Evolutionary conservation across 1,140 invertebrate genomes (phyloP).

Genomic region (Manduca sexta): DNA sequence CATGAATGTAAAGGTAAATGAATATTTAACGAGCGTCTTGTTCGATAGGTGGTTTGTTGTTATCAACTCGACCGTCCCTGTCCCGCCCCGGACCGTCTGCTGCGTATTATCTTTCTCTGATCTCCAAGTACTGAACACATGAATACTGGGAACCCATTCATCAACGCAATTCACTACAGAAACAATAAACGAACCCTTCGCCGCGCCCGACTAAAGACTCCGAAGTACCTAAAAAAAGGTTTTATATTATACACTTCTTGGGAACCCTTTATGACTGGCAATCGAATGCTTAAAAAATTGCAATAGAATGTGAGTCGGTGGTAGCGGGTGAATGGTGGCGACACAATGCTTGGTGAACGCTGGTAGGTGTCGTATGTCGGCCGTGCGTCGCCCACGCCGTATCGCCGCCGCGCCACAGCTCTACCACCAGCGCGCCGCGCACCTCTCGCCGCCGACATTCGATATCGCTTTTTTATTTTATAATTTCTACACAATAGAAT

Average conservation of each 20-base stretch:
- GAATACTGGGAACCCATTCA: conserved; percentile 58
- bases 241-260: conserved; percentile 59
- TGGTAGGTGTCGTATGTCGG: conserved; percentile 50
- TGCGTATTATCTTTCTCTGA: conserved; percentile 56
- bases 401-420: conserved; percentile 18
- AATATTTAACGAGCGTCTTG: background rate
- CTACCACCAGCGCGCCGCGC: conserved; percentile 13
- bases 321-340: conserved; percentile 41
- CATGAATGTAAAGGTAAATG: background rate
- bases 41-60: conserved; percentile 65
- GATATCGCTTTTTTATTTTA: conserved; percentile 69
- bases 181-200: conserved; percentile 66
- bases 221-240: conserved; percentile 52
- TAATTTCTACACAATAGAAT: conserved; percentile 65
- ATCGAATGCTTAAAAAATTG: conserved; percentile 71
- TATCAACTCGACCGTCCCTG: conserved; percentile 41
- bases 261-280: conserved; percentile 69
- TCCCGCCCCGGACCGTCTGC: conserved; percentile 49
- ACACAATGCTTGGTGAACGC: conserved; percentile 36
- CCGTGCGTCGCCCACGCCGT: conserved; percentile 40
- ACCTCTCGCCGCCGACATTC: conserved; percentile 44
- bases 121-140: conserved; percentile 47
- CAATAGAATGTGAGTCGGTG: conserved; percentile 56
- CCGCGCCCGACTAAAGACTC: conserved; percentile 50
- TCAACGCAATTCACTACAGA: conserved; percentile 59